Conservation (phyloP, 1,140 invertebrate genomes). For the Branchinecta lynchi region DNA sequence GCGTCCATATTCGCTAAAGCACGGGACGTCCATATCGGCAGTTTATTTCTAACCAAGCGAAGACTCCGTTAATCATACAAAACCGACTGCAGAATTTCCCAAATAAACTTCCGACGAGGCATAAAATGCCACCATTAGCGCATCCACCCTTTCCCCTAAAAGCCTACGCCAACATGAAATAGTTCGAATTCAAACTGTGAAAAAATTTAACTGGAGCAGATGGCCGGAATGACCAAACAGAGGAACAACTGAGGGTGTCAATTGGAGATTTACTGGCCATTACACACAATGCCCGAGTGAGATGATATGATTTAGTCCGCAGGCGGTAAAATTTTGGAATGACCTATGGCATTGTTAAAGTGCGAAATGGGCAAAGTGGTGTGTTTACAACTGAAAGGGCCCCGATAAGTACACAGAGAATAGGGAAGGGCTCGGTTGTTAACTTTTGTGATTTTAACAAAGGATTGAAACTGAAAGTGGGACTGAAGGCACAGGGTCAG, state of each 20-base stretch:
- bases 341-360: conserved; percentile 6
- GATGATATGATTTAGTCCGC: conserved; percentile 7
- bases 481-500: neutral
- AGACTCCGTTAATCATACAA: too few relatives aligned
- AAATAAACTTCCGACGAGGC: too few relatives aligned
- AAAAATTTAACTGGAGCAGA: conserved; percentile 7
- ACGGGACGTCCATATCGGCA: too few relatives aligned
- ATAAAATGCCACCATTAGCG: too few relatives aligned
- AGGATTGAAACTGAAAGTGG: conserved; percentile 1
- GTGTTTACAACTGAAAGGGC: conserved; percentile 10
- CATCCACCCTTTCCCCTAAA: neutral
- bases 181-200: neutral
- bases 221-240: neutral
- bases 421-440: neutral
- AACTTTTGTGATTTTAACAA: neutral
- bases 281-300: conserved; percentile 1
- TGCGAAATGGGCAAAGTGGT: neutral
- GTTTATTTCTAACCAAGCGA: too few relatives aligned
- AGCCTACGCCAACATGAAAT: neutral
- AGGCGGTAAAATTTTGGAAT: conserved; percentile 4
- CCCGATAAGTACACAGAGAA: neutral
- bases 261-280: conserved; percentile 11
- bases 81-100: too few relatives aligned
- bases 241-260: neutral
- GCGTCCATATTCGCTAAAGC: too few relatives aligned